A percentile compares a stretch with the other conserved stretches of the same genome.
Conservation (phyloP, 2,888 invertebrate species). For the Pterostichus niger region DNA sequence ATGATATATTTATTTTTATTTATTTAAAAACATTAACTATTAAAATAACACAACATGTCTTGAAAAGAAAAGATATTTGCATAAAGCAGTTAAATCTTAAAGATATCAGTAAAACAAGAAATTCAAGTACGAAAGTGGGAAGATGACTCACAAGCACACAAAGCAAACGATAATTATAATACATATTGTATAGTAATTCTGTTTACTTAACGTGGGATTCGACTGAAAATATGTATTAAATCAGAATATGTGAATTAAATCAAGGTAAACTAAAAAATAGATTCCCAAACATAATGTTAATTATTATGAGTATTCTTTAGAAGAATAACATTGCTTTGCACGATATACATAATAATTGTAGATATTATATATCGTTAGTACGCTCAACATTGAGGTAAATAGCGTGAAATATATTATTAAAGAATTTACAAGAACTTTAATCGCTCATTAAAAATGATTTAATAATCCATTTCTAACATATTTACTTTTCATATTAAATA, state of each 20-base stretch:
- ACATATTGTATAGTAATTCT: not conserved
- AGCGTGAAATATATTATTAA: conserved; percentile 36
- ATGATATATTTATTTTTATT: no score
- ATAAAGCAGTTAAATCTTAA: not conserved
- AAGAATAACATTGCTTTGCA: not conserved
- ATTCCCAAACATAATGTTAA: conserved; percentile 2
- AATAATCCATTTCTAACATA: not conserved
- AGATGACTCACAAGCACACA: conserved; percentile 24
- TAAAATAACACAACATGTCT: no score
- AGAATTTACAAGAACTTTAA: conserved; percentile 16
- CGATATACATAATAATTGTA: not conserved
- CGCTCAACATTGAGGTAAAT: conserved; percentile 8
- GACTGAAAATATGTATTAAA: not conserved
- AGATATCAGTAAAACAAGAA: not conserved
- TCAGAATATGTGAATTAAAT: conserved; percentile 10
- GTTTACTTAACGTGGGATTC: conserved; percentile 25
- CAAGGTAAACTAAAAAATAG: conserved; percentile 14
- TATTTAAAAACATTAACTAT: no score
- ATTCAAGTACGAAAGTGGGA: conserved; percentile 23
- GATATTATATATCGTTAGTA: conserved; percentile 19
- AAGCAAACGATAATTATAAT: not conserved
- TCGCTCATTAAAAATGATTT: conserved; percentile 26
- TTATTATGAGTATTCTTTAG: not conserved
- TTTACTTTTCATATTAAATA: not conserved
- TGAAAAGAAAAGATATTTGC: no score